Base-by-base conservation (phyloP, 2,888 invertebrate species). In the Taenaris catops region DNA sequence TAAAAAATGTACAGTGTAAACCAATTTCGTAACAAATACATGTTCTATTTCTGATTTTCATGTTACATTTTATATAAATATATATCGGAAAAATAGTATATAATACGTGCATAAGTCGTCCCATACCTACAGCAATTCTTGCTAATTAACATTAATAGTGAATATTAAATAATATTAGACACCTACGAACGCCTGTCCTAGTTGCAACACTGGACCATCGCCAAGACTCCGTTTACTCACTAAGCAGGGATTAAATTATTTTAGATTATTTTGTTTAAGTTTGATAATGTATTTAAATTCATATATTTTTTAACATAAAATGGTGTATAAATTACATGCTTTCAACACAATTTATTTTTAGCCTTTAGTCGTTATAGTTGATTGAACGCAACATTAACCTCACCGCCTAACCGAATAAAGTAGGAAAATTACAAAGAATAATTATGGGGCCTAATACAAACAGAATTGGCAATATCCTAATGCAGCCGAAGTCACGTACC, bases 151-250 rank as follows among this genome's bases (percentile, higher is more conserved):
- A n/a, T n/a, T n/a, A n/a, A n/a, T n/a, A n/a, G n/a, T n/a, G n/a
- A n/a, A n/a, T n/a, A n/a, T n/a, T n/a, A n/a, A n/a, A n/a, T n/a
- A n/a, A n/a, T n/a, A n/a, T n/a, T 64, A 63, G 69, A 68, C 64
- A 72, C 66, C 68, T 65, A 72, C 65, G 58, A 58, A 53, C 54
- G 60, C 51, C 57, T 72, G 80, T 64, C 74, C 81, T 63, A 78
- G 63, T 71, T 81, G 53, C 45, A 41, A 27, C 46, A 58, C 72
- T 83, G 83, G 81, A 79, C 60, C 44, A 49, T 46, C 55, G 83
- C 81, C 83, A 83, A 75, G 53, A 59, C 46, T 63, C 60, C 18
- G 7, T 38, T 16, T 26, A 31, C 17, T 16, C 8, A 7, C 9
- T 23, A 18, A 11, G 16, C 17, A 21, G 17, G 26, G 27, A 33